Evolutionary conservation across 1,140 invertebrate species (phyloP).

Genomic region (Formica selysi): DNA sequence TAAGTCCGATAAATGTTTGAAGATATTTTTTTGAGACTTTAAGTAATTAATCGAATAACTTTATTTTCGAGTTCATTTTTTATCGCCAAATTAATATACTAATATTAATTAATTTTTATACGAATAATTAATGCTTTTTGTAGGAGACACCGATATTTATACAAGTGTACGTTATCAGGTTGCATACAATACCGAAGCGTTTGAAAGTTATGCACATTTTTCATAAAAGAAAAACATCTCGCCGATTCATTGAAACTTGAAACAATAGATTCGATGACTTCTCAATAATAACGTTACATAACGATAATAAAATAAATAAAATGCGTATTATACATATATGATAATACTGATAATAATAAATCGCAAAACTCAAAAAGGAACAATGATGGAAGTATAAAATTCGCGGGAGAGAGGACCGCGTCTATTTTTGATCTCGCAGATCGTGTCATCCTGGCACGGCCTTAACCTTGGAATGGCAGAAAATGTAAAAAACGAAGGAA

Average conservation of each 20-base stretch:
- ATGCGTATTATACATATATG: too few relatives aligned
- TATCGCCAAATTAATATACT: too few relatives aligned
- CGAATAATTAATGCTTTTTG: background rate
- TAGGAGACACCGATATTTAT: background rate
- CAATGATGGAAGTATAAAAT: background rate
- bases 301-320: too few relatives aligned
- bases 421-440: slow-evolving; percentile 64
- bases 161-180: background rate
- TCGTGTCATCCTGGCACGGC: slow-evolving; percentile 50
- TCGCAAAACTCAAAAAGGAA: background rate
- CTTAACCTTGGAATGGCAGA: slow-evolving; percentile 63
- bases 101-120: background rate
- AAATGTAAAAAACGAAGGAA: slow-evolving; percentile 33
- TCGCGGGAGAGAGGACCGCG: background rate
- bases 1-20: background rate
- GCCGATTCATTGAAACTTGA: background rate
- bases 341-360: background rate
- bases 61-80: background rate
- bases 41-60: background rate
- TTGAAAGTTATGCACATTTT: background rate
- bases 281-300: background rate
- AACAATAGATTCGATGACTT: background rate
- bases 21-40: background rate
- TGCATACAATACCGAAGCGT: background rate
- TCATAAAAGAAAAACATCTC: background rate